Evolutionary conservation across 1,140 invertebrate genomes (phyloP), one percentile per base, ranked within the genome.

Genomic region (Limonius californicus): DNA sequence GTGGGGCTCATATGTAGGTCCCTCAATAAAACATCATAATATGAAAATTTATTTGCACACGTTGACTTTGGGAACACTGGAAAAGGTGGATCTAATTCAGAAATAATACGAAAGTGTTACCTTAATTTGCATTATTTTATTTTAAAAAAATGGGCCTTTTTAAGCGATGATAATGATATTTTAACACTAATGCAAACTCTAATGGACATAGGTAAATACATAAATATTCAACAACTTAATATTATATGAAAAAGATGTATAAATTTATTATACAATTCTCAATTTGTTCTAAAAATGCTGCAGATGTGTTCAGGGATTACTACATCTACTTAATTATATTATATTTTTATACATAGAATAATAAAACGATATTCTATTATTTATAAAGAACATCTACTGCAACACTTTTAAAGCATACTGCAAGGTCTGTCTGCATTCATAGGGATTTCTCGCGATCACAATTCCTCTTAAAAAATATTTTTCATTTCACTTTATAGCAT

Each of bases 171-270:
- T 70, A 73, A 70, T 72, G 66, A 68, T 69, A 65, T 70, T 55
- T 55, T 74, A 75, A 75, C 69, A 73, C 72, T 75, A 75, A 74
- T 73, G 71, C 72, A 74, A 75, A 72, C 68, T 68, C 72, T 73
- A 72, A 73, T 69, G 70, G 71, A 73, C 71, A 65, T 62, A 65
- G 68, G 71, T 68, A 70, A 72, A 68, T 70, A 72, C 66, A 71
- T 72, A 73, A 68, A 70, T 70, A 68, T 69, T 70, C 58, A 67
- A 66, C 69, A 74, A 74, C 68, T 65, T 72, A 71, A 69, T 71
- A 55, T 55, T 55, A 27, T 68, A 68, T 61, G 67, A 69, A 68
- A 69, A 70, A 65, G 68, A 71, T 72, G 64, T 69, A 69, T 67
- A 68, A 67, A 67, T 67, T 68, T 59, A 56, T 62, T 67, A 43